phyloP scores from a whole-genome alignment of 1,140 invertebrate species.

The Vollenhovia emeryi region DNA sequence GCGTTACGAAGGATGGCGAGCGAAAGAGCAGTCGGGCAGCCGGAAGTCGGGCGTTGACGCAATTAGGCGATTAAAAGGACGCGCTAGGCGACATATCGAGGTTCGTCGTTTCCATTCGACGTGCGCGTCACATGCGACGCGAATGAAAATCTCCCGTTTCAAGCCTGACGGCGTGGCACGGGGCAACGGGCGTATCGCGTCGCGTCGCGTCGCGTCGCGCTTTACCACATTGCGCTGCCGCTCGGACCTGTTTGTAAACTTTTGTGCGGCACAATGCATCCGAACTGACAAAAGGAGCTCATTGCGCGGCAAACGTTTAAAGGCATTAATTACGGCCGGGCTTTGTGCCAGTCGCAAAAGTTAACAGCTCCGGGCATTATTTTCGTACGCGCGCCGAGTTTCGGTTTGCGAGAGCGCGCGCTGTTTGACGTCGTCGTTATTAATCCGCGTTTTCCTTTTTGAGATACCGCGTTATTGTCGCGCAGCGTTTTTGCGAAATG shows the following conservation, averaged over 20 bases:
- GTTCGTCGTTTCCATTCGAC: slow-evolving; percentile 26
- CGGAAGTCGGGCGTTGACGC: slow-evolving; percentile 55
- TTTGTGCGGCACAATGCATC: slow-evolving; percentile 65
- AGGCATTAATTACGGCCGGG: slow-evolving; percentile 70
- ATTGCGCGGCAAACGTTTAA: slow-evolving; percentile 61
- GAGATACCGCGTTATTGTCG: slow-evolving; percentile 1
- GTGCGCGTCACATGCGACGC: slow-evolving; percentile 26
- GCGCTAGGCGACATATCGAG: slow-evolving; percentile 55
- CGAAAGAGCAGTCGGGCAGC: too few relatives aligned
- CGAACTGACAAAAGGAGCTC: slow-evolving; percentile 69
- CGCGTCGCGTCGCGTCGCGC: slow-evolving; percentile 1
- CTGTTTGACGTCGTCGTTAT: slow-evolving; percentile 50
- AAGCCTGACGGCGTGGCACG: slow-evolving; percentile 23
- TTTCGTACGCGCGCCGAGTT: slow-evolving; percentile 63
- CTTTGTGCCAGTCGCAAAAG: slow-evolving; percentile 66
- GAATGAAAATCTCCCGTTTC: slow-evolving; percentile 60
- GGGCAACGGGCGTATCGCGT: neutral
- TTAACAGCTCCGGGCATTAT: slow-evolving; percentile 64
- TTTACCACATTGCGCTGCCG: slow-evolving; percentile 28
- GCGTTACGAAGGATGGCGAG: too few relatives aligned
- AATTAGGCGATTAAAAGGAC: slow-evolving; percentile 65
- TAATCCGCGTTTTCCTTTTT: slow-evolving; percentile 36
- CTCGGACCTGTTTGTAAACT: slow-evolving; percentile 64
- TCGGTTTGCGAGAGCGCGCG: slow-evolving; percentile 48
- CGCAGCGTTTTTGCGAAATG: slow-evolving; percentile 15